phyloP scores from a whole-genome alignment of 2,113 vertebrate genomes.

The Podarcis muralis region DNA sequence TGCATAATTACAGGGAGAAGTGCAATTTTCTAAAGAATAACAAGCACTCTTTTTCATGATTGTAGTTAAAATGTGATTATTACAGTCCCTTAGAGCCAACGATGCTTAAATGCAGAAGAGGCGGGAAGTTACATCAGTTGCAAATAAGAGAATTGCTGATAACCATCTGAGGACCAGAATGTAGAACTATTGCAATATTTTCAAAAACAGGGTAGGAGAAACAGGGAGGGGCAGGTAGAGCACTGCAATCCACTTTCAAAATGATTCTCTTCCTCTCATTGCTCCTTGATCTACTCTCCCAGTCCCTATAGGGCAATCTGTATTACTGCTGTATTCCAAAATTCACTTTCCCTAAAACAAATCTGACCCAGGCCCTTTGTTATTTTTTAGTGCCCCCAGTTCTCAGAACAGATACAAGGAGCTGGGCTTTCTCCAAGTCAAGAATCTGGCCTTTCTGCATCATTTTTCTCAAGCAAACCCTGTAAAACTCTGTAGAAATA shows the following conservation, averaged over 20 bases:
- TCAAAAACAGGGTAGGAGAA: neutral
- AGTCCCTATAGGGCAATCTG: neutral
- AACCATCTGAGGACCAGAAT: conserved; percentile 13
- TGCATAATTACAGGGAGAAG: neutral
- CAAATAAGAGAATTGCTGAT: neutral
- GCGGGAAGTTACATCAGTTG: neutral
- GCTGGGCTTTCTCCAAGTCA: neutral
- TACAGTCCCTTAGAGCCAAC: neutral
- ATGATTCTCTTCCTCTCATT: neutral
- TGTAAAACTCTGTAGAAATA: neutral
- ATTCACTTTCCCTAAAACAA: neutral
- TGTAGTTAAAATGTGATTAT: conserved; percentile 8
- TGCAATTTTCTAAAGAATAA: neutral
- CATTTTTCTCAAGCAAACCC: neutral
- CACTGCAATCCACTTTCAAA: neutral
- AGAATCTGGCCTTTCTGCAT: neutral
- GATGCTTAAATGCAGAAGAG: neutral
- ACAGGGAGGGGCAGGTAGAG: neutral
- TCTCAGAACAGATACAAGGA: neutral
- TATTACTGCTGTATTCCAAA: neutral
- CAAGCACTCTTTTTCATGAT: conserved; percentile 11
- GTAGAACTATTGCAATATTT: neutral
- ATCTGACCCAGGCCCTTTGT: neutral
- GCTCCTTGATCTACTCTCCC: neutral
- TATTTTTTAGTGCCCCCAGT: too few species aligned